A percentile compares a stretch with the other conserved stretches of the same genome.
phyloP scores from a whole-genome alignment of 2,888 invertebrate species.

The Sphecodes monilicornis region DNA sequence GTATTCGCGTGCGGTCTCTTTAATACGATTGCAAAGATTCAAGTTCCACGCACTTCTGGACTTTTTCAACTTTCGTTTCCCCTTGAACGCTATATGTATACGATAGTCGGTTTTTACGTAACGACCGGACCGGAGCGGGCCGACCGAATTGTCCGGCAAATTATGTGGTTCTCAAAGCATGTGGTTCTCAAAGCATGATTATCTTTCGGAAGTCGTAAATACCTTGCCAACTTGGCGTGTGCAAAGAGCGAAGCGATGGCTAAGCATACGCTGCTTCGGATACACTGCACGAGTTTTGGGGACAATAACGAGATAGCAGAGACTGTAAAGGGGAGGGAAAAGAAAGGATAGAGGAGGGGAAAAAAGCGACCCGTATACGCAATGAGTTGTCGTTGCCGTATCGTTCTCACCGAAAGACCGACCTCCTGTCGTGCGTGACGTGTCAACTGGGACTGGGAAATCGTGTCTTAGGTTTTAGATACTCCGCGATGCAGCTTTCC shows the following conservation, averaged over 20 bases:
- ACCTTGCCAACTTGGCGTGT: neutral
- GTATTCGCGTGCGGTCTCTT: neutral
- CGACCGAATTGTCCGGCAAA: neutral
- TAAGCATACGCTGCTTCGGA: neutral
- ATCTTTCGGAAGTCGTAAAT: neutral
- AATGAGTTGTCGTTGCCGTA: conserved; percentile 30
- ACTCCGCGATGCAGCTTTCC: conserved; percentile 38
- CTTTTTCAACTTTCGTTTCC: neutral
- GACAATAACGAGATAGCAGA: conserved; percentile 27
- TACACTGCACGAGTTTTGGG: conserved; percentile 35
- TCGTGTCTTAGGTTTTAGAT: no score
- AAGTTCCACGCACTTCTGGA: neutral
- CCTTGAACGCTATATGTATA: neutral
- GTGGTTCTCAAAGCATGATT: no score
- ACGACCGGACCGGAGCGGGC: neutral
- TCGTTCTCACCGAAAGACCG: conserved; percentile 65
- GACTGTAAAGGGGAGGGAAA: neutral
- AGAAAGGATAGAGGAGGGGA: conserved; percentile 23
- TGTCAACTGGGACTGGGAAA: conserved; percentile 62
- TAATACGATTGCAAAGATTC: neutral
- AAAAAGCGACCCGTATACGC: conserved; percentile 35
- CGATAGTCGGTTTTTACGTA: conserved; percentile 8
- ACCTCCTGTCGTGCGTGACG: conserved; percentile 61
- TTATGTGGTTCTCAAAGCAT: no score
- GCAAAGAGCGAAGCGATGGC: neutral